A percentile compares a stretch with the other conserved stretches of the same genome.
Evolutionary conservation across 2,113 vertebrate species (phyloP).

Genomic region (Mustela nigripes): DNA sequence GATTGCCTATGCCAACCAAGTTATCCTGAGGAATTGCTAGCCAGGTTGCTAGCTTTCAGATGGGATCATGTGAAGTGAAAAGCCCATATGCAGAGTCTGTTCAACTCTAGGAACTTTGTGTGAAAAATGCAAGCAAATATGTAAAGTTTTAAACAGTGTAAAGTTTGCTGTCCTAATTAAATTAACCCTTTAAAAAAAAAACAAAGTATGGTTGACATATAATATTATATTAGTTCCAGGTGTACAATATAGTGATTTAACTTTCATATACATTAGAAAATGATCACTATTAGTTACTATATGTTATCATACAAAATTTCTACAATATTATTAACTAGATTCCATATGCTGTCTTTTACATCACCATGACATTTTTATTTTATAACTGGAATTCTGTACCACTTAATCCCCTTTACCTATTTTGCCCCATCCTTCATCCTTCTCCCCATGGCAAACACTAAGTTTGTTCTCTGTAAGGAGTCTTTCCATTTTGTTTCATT

Average conservation of each 20-base stretch:
- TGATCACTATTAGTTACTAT: background rate
- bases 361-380: background rate
- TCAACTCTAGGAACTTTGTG: background rate
- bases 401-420: background rate
- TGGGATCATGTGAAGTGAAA: background rate
- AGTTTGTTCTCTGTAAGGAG: background rate
- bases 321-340: background rate
- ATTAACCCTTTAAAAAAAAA: background rate
- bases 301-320: background rate
- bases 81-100: background rate
- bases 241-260: background rate
- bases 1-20: background rate
- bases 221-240: background rate
- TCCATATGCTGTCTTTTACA: background rate
- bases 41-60: background rate
- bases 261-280: background rate
- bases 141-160: background rate
- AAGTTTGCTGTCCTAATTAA: slow-evolving; percentile 1
- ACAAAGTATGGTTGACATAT: background rate
- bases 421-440: background rate
- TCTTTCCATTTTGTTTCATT: background rate
- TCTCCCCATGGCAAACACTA: background rate
- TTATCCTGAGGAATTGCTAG: background rate
- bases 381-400: background rate
- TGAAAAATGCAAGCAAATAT: slow-evolving; percentile 5